These are phyloP conservation scores for Papilio demoleus DNA, from an alignment of 2,888 invertebrate species.

Conservation along the genomic window DNA sequence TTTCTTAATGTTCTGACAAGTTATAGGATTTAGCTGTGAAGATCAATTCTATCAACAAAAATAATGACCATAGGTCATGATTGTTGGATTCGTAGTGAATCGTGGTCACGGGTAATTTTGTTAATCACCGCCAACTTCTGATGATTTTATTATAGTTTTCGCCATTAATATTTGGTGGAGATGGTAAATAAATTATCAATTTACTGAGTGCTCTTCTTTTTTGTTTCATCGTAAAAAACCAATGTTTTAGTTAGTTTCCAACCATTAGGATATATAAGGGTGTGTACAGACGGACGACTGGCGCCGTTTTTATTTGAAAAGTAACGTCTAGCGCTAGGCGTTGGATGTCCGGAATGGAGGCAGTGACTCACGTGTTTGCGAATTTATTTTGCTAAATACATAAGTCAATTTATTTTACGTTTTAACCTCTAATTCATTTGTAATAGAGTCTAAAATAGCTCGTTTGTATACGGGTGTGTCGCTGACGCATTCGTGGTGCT, in stretches of 20 bases:
- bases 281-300: slow-evolving; percentile 30
- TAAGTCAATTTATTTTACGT: background rate
- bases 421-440: background rate
- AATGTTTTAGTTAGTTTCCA: background rate
- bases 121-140: background rate
- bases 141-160: background rate
- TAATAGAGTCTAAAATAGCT: background rate
- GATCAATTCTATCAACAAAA: no score
- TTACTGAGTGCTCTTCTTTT: no score
- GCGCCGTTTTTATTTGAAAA: slow-evolving; percentile 37
- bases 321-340: slow-evolving; percentile 32
- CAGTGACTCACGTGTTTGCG: slow-evolving; percentile 38
- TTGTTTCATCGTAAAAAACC: background rate
- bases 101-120: background rate
- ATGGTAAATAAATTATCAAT: no score
- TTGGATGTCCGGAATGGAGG: slow-evolving; percentile 28
- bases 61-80: slow-evolving; percentile 17
- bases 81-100: background rate
- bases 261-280: slow-evolving; percentile 17
- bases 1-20: no score
- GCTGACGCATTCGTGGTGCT: slow-evolving; percentile 30
- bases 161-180: no score
- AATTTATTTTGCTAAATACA: slow-evolving; percentile 26
- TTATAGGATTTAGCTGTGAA: no score
- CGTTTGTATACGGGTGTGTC: slow-evolving; percentile 8